Conservation (phyloP, 2,113 vertebrate genomes). For the Anas platyrhynchos region DNA sequence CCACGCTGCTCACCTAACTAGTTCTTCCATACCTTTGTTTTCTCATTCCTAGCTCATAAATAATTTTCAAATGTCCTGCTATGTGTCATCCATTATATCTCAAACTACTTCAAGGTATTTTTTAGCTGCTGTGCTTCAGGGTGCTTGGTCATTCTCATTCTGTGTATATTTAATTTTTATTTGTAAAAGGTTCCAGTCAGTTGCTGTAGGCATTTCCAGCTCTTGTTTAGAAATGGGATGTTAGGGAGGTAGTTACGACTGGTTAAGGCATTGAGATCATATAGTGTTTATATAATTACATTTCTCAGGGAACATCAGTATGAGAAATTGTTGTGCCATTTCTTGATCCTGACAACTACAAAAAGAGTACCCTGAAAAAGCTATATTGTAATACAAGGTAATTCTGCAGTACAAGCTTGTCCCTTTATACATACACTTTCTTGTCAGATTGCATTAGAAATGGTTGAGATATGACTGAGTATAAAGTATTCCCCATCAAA, state of each 20-base stretch:
- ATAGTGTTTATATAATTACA: background rate
- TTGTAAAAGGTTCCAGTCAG: background rate
- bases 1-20: background rate
- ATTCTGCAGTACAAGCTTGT: background rate
- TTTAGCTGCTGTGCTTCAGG: conserved; percentile 16
- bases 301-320: background rate
- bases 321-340: conserved; percentile 33
- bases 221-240: background rate
- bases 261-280: background rate
- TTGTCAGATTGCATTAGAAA: background rate
- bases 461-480: background rate
- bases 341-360: background rate
- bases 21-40: background rate
- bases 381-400: background rate
- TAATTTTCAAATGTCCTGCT: background rate
- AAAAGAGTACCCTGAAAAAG: background rate
- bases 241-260: background rate
- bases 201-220: conserved; percentile 45
- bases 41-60: background rate
- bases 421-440: background rate
- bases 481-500: background rate
- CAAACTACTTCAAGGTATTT: background rate
- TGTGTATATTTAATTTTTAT: conserved; percentile 9
- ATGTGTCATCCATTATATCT: background rate
- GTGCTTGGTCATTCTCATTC: conserved; percentile 20